Base-by-base conservation (phyloP, 53 echinoderm and acorn worm genomes). In the Echinarachnius parma region DNA sequence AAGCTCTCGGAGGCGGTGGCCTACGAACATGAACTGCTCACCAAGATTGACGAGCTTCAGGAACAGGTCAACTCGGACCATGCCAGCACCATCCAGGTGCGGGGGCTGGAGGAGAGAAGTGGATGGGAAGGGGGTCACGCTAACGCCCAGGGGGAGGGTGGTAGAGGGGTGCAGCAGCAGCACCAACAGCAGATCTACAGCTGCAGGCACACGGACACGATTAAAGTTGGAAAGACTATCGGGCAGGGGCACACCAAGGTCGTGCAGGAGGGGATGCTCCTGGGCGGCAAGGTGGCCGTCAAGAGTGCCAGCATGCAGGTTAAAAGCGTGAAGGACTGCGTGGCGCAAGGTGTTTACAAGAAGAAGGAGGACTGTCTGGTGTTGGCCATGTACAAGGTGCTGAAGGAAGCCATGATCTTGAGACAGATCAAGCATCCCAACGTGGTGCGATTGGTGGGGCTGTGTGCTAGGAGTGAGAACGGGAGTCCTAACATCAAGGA, bases 331-430 rank as follows among this genome's bases (percentile, higher is more conserved):
- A 78, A 91, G 53, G 88, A 85, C 33, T 98, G 98, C 61, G 50
- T 91, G 39, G 30, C 82, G 21, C 59, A 74, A 16, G 81, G 83
- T 2, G 77, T 78, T 34, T 91, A 86, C 75, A 85, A 84, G 53
- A 98, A 98, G 52, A 72, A 76, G 27, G 91, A 87, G 47, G 91
- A 98, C 49, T 98, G 98, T 57, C 92, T 77, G 54, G 66, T 98
- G 61, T 70, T 98, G 30, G 88, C 88, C 19, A 88, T 80, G 46
- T 98, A 98, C 36, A 88, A 98, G 75, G 87, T 98, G 66, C 80
- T 98, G 20, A 91, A 91, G 48, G 91, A 98, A 60, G 87, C 87
- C 34, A 85, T 98, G 91, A 84, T 98, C 53, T 62, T 98, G 32
- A 82, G 83, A 37, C 90, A 98, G 75, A 66, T 98, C 31, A 70